Conservation (phyloP, 2,888 invertebrate genomes). For the Catocala fraxini region DNA sequence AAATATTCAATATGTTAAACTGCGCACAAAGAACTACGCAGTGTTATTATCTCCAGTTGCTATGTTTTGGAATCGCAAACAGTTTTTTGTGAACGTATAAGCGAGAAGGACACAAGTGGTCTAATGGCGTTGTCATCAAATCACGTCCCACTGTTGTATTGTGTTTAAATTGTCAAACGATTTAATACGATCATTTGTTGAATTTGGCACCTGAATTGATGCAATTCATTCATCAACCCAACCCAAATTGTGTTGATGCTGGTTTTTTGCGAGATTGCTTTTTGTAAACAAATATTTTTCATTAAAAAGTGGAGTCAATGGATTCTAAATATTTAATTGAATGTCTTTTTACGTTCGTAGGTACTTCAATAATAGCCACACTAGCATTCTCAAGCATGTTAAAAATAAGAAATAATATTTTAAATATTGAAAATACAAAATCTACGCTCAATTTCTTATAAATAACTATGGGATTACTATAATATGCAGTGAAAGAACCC, state of each 20-base stretch:
- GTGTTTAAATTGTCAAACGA: conserved; percentile 16
- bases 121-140: conserved; percentile 36
- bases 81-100: conserved; percentile 58
- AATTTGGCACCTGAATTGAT: conserved; percentile 4
- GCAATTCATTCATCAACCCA: conserved; percentile 4
- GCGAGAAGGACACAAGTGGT: conserved; percentile 58
- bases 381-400: no score
- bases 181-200: conserved; percentile 2
- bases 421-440: no score
- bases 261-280: not conserved
- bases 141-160: conserved; percentile 16
- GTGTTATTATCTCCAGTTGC: conserved; percentile 43
- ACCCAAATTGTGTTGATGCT: not conserved
- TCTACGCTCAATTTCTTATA: no score
- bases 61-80: conserved; percentile 50
- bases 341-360: no score
- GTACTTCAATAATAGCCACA: not conserved
- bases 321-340: no score
- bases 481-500: not conserved
- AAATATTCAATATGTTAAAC: conserved; percentile 33
- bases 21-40: conserved; percentile 59
- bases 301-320: no score
- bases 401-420: no score
- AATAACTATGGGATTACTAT: not conserved
- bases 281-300: no score